Evolutionary conservation across 2,888 invertebrate species (phyloP).

Genomic region (Drosophila robusta): DNA sequence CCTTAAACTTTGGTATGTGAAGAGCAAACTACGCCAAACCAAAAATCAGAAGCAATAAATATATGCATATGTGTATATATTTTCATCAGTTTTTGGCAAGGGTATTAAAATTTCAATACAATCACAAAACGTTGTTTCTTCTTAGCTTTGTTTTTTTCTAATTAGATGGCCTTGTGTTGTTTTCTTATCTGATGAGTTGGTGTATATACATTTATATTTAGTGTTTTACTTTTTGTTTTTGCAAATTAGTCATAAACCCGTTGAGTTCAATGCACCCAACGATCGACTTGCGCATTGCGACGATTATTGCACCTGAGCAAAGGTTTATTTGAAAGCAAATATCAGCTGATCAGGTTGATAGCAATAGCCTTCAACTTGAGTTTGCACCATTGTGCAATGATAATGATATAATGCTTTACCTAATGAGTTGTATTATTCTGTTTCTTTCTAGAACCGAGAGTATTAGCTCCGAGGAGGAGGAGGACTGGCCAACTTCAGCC

Average conservation of each 20-base stretch:
- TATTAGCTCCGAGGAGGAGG: conserved; percentile 86
- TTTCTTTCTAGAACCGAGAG: conserved; percentile 87
- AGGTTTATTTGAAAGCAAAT: conserved; percentile 37
- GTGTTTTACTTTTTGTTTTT: conserved; percentile 7
- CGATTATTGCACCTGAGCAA: conserved; percentile 51
- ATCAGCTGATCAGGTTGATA: conserved; percentile 44
- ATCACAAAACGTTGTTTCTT: not conserved
- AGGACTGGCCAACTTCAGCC: conserved; percentile 88
- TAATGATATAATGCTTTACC: conserved; percentile 7
- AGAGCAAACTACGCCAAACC: conserved; percentile 22
- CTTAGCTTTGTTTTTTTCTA: conserved; percentile 6
- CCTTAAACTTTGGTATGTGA: conserved; percentile 2
- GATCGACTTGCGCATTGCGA: conserved; percentile 32
- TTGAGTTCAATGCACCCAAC: conserved; percentile 71
- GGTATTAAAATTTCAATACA: conserved; percentile 35
- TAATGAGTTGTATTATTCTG: conserved; percentile 5
- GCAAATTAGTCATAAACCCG: conserved; percentile 49
- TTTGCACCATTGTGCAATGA: conserved; percentile 5
- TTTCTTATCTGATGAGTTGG: conserved; percentile 29
- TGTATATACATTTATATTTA: not conserved
- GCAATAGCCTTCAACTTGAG: conserved; percentile 60
- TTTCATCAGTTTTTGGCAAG: conserved; percentile 23
- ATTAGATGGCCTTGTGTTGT: conserved; percentile 33
- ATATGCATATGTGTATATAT: not conserved
- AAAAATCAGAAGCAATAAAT: conserved; percentile 9